Evolutionary conservation across 2,888 invertebrate species (phyloP).

Genomic region (Perdita meconis): DNA sequence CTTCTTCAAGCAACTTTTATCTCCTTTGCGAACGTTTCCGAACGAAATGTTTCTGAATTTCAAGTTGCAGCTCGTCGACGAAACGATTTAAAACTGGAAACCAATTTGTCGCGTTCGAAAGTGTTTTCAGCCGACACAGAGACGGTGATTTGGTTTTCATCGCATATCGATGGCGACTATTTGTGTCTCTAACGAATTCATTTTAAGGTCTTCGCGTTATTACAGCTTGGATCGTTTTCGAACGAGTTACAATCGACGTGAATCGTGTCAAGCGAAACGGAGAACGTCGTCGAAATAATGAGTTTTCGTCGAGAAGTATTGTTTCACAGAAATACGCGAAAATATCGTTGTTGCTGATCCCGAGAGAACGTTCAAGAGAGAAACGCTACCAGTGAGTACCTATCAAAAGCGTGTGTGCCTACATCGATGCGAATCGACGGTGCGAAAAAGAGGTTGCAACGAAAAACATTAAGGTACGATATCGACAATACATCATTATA

Average conservation of each 20-base stretch:
- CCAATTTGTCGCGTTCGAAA: background rate
- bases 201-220: background rate
- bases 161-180: background rate
- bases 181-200: constrained; percentile 16
- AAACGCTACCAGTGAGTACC: constrained; percentile 41
- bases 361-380: constrained; percentile 11
- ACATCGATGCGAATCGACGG: constrained; percentile 33
- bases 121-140: too few species aligned
- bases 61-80: background rate
- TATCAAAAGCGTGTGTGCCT: constrained; percentile 53
- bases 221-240: background rate
- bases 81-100: background rate
- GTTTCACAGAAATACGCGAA: constrained; percentile 18
- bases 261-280: constrained; percentile 18
- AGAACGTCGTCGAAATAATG: constrained; percentile 63
- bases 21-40: too few species aligned
- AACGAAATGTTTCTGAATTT: background rate
- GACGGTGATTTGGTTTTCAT: too few species aligned
- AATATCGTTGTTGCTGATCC: constrained; percentile 12
- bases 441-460: constrained; percentile 46
- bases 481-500: constrained; percentile 57
- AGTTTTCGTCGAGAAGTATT: constrained; percentile 23
- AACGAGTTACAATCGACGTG: background rate
- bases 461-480: constrained; percentile 43
- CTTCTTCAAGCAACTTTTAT: background rate